phyloP scores from a whole-genome alignment of 2,113 vertebrate species.

The Coreoperca whiteheadi region DNA sequence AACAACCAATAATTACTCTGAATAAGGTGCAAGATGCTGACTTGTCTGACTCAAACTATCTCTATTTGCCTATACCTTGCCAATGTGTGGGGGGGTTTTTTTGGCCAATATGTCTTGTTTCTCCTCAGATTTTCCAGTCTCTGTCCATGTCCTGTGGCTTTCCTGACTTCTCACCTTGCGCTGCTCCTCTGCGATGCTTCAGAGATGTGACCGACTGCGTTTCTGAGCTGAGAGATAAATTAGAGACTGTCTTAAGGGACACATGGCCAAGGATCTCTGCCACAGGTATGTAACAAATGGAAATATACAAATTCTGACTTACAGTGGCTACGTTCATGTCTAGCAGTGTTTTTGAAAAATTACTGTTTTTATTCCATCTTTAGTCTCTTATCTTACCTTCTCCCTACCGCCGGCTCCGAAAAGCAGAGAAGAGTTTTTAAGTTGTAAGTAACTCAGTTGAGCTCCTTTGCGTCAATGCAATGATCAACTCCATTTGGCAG shows the following conservation, averaged over 20 bases:
- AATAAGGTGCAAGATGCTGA: neutral
- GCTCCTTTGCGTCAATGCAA: neutral
- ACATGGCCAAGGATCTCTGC: constrained; percentile 34
- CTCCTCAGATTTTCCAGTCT: neutral
- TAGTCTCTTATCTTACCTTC: constrained; percentile 42
- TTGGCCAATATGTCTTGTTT: neutral
- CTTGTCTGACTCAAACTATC: neutral
- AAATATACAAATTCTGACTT: neutral
- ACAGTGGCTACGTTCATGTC: neutral
- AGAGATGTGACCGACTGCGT: constrained; percentile 7
- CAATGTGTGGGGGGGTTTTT: neutral
- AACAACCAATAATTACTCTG: neutral
- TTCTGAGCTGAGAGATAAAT: constrained; percentile 32
- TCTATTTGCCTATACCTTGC: neutral
- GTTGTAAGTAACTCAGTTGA: neutral
- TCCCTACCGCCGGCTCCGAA: neutral
- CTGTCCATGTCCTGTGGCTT: constrained; percentile 7
- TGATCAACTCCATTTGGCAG: neutral
- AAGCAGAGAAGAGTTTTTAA: constrained; percentile 31
- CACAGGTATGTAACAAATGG: constrained; percentile 22
- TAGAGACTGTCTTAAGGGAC: neutral
- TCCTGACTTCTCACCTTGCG: neutral
- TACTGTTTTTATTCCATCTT: neutral
- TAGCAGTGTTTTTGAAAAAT: neutral
- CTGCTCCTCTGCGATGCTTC: constrained; percentile 7